phyloP scores from a whole-genome alignment of 2,888 invertebrate species.

The Drosophila tripunctata region DNA sequence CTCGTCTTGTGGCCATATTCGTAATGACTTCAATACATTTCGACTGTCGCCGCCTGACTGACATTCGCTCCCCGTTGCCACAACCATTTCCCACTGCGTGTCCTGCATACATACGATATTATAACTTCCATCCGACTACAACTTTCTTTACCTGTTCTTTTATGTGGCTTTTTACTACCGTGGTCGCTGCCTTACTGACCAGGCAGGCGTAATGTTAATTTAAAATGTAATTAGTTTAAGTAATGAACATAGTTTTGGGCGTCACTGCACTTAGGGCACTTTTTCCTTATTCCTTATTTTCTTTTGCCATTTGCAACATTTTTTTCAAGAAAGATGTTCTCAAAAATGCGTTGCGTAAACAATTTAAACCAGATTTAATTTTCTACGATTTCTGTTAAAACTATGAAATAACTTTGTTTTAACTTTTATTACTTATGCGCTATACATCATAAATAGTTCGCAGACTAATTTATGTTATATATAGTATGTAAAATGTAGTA shows the following conservation, averaged over 20 bases:
- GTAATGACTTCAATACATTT: constrained; percentile 79
- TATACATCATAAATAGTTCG: neutral
- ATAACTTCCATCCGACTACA: neutral
- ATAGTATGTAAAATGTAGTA: neutral
- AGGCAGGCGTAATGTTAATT: constrained; percentile 65
- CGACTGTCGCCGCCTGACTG: constrained; percentile 69
- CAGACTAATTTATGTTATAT: neutral
- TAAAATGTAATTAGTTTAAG: constrained; percentile 80
- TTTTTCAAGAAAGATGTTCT: constrained; percentile 17
- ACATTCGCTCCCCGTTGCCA: constrained; percentile 44
- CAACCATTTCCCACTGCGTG: constrained; percentile 66
- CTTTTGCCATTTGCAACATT: constrained; percentile 17
- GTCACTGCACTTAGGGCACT: constrained; percentile 45
- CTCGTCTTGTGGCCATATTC: constrained; percentile 72
- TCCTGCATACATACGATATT: constrained; percentile 64
- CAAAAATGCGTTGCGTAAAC: neutral
- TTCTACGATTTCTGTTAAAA: neutral
- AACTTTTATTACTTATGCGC: too few species aligned
- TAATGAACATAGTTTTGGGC: constrained; percentile 79
- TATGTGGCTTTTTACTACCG: constrained; percentile 61
- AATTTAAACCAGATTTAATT: neutral
- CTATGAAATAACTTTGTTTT: neutral
- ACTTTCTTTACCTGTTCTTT: constrained; percentile 30
- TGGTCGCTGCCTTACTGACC: constrained; percentile 39
- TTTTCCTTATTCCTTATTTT: constrained; percentile 3